phyloP scores from a whole-genome alignment of 2,888 invertebrate species.

The Cacoxenus indagator region DNA sequence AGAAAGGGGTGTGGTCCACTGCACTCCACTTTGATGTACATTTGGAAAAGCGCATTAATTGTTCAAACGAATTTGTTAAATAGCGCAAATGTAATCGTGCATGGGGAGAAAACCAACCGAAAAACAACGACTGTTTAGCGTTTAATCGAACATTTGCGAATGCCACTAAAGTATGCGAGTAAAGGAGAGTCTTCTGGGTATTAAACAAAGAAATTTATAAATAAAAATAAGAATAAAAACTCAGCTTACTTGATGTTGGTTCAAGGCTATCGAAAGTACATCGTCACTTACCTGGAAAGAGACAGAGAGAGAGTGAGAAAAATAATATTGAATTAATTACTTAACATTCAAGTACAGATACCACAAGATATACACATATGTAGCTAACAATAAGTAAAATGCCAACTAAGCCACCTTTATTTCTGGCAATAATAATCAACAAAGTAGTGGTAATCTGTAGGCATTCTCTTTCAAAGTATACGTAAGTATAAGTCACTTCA shows the following conservation, averaged over 20 bases:
- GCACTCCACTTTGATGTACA: too few relatives aligned
- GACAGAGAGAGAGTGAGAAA: neutral
- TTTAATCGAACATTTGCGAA: too few relatives aligned
- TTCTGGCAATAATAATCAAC: neutral
- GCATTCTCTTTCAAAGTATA: neutral
- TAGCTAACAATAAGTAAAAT: neutral
- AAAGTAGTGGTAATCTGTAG: too few relatives aligned
- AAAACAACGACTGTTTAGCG: too few relatives aligned
- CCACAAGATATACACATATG: neutral
- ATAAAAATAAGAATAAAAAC: slow-evolving; percentile 21
- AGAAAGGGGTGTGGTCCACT: neutral
- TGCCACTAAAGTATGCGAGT: too few relatives aligned
- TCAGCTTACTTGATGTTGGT: slow-evolving; percentile 64
- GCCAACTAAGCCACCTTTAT: slow-evolving; percentile 13
- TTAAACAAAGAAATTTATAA: neutral
- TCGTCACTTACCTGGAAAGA: slow-evolving; percentile 65
- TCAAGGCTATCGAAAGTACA: slow-evolving; percentile 65
- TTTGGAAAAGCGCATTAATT: neutral
- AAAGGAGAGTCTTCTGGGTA: slow-evolving; percentile 12
- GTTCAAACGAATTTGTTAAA: neutral
- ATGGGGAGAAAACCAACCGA: too few relatives aligned
- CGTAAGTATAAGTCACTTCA: neutral
- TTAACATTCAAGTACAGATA: slow-evolving; percentile 7
- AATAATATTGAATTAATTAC: slow-evolving; percentile 9
- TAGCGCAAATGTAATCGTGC: neutral